These are phyloP conservation scores for Ceuthmochares aereus DNA, from an alignment of 2,113 vertebrate genomes.

Conservation along the genomic window DNA sequence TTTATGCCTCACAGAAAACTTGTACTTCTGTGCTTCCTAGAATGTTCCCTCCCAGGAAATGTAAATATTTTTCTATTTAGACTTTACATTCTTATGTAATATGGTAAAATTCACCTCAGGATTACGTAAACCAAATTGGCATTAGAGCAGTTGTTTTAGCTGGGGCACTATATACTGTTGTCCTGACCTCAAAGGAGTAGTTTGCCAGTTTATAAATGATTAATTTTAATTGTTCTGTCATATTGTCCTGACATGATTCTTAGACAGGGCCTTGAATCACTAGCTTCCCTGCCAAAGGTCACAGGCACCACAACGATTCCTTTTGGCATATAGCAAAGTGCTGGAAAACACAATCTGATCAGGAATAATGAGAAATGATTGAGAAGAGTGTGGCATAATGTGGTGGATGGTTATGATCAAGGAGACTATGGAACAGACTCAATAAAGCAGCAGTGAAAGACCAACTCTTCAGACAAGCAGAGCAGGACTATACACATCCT, in stretches of 20 bases:
- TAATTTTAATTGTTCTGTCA: background rate
- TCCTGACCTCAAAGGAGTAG: background rate
- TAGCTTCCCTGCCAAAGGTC: background rate
- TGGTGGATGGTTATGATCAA: background rate
- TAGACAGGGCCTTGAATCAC: background rate
- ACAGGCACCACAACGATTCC: background rate
- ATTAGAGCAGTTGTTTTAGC: background rate
- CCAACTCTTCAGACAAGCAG: background rate
- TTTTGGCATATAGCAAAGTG: background rate
- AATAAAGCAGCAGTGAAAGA: background rate
- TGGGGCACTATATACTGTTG: background rate
- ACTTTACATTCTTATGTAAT: background rate
- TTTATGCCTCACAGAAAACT: background rate
- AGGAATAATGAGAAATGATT: background rate
- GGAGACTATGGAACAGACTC: background rate
- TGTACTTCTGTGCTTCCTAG: background rate
- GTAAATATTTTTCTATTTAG: background rate
- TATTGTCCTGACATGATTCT: background rate
- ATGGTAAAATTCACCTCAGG: background rate
- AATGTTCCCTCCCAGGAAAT: background rate
- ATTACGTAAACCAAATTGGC: background rate
- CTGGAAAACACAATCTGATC: background rate
- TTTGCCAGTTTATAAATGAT: background rate
- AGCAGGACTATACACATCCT: background rate
- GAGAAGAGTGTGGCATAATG: background rate